Conservation (phyloP, 2,797 vertebrate species). For the Hemibagrus guttatus region DNA sequence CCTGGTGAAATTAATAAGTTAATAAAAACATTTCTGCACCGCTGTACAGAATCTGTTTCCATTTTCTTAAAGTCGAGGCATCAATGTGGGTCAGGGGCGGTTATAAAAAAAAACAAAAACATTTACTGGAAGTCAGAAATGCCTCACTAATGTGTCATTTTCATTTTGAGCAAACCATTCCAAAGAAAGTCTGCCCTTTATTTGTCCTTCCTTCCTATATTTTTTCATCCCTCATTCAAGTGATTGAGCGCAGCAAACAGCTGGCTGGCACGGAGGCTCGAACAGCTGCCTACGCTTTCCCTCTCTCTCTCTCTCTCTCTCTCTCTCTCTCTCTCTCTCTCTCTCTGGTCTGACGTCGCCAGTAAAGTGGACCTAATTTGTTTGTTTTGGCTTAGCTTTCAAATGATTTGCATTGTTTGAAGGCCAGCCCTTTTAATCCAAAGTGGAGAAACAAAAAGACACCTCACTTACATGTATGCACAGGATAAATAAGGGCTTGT, state of each 20-base stretch:
- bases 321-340: background rate
- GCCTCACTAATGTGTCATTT: background rate
- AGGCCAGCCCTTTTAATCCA: background rate
- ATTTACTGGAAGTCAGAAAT: background rate
- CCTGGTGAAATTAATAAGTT: background rate
- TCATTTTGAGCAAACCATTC: slow-evolving; percentile 43
- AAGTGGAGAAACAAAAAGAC: background rate
- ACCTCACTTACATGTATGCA: background rate
- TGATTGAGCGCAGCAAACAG: slow-evolving; percentile 28
- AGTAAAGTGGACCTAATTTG: background rate
- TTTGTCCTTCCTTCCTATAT: slow-evolving; percentile 19
- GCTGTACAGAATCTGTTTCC: background rate
- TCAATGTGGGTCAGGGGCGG: background rate
- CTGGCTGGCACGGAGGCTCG: slow-evolving; percentile 36
- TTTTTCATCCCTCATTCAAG: slow-evolving; percentile 25
- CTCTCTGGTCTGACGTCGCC: background rate
- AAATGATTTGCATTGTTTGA: background rate
- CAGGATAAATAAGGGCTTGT: background rate
- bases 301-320: background rate
- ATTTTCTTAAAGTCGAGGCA: background rate
- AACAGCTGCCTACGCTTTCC: slow-evolving; percentile 37
- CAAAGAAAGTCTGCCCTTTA: slow-evolving; percentile 52
- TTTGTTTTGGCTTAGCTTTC: background rate
- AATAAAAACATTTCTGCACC: background rate
- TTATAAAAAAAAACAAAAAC: too few species aligned